These are phyloP conservation scores for Aquatica leii DNA, from an alignment of 2,888 invertebrate genomes.

Conservation along the genomic window DNA sequence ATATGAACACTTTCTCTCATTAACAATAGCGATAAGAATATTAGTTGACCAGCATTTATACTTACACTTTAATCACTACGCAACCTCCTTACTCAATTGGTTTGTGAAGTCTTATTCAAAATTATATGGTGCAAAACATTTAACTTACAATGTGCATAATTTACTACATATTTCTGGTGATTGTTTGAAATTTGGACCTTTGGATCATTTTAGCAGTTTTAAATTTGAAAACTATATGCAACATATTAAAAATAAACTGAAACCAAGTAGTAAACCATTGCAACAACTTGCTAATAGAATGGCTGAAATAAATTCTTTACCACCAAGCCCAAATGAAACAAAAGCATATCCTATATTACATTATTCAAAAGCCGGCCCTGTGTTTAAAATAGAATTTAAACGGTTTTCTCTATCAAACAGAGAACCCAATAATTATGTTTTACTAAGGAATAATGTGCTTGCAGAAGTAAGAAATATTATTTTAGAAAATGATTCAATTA, in stretches of 20 bases:
- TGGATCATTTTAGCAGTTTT: constrained; percentile 3
- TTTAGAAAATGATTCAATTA: constrained; percentile 2
- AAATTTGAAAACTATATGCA: constrained; percentile 13
- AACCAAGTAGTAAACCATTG: not conserved
- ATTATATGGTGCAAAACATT: constrained; percentile 4
- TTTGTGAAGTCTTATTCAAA: constrained; percentile 5
- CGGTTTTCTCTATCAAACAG: constrained; percentile 4
- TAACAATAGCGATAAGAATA: not conserved
- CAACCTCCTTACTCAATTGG: not conserved
- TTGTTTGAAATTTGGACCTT: not conserved
- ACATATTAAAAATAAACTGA: constrained; percentile 5
- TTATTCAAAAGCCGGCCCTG: constrained; percentile 1
- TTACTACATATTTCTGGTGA: not conserved
- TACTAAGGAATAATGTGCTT: constrained; percentile 1
- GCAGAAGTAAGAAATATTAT: constrained; percentile 5
- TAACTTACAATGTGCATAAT: constrained; percentile 6
- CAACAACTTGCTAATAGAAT: constrained; percentile 3
- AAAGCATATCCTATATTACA: not conserved
- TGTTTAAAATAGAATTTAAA: constrained; percentile 2
- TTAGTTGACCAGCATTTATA: constrained; percentile 1
- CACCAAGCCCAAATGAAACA: constrained; percentile 3
- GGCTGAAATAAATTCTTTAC: not conserved
- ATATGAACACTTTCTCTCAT: constrained; percentile 5
- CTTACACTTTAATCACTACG: not conserved
- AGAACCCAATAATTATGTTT: constrained; percentile 3